Base-by-base conservation (phyloP, 2,797 vertebrate genomes). In the Ptychadena robeensis region DNA sequence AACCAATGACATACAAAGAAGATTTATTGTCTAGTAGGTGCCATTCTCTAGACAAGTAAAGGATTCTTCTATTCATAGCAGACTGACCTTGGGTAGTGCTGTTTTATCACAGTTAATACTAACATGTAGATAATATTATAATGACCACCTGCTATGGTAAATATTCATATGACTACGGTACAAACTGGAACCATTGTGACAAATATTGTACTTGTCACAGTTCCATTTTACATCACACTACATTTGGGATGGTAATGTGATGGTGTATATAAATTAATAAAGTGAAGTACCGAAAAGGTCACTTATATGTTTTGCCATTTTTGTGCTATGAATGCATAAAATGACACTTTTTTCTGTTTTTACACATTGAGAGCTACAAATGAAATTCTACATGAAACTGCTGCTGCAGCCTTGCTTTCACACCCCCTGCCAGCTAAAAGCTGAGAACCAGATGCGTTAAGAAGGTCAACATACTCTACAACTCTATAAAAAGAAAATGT, bases 401-500 rank as follows among this genome's bases (percentile, higher is more conserved):
- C 70, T 71, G 87, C 80, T 9, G 82, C 89, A 22, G n/a, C 85
- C 67, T 84, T 87, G 74, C 4, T 57, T 85, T 90, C 87, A 85
- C 85, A 88, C 82, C 82, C 76, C 82, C 82, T 84, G 76, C 82
- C 63, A 84, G 76, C 63, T 63, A 74, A 83, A 87, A 91, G 86
- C 83, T 89, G 88, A 86, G 90, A 74, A 35, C 86, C 89, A 91
- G 83, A 90, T 88, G 83, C 84, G 82, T 86, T 63, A 85, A 79
- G 80, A 83, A 88, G 66, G 63, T 70, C 64, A 86, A 79, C 81
- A 67, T 84, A 77, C n/a, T 82, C 86, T 88, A 65, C 80, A 87
- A 84, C 82, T 74, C 61, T 85, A 65, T 87, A 88, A 88, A 84
- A 84, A 84, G 82, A 90, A 87, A 90, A 87, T 35, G 37, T 48